Percentiles rank a stretch among this genome's conserved stretches.
Conservation (phyloP, 2,113 vertebrate species). For the Butastur rufipennis region DNA sequence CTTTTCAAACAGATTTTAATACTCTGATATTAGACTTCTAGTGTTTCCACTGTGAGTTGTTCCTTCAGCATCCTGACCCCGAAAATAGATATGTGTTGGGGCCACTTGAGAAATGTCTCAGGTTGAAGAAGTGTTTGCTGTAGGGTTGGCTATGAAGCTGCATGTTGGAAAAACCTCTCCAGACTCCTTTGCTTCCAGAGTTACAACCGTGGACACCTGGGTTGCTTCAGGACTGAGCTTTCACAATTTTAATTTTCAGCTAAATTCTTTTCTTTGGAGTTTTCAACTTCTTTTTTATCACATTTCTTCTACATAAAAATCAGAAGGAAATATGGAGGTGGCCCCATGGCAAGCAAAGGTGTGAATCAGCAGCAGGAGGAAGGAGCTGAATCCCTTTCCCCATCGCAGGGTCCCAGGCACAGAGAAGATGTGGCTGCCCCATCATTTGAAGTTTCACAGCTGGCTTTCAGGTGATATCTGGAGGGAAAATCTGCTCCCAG, state of each 20-base stretch:
- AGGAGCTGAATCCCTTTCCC: neutral
- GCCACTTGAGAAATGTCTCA: neutral
- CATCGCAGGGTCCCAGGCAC: neutral
- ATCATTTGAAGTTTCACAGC: neutral
- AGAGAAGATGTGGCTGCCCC: neutral
- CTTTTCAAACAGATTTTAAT: neutral
- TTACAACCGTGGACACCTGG: accelerated
- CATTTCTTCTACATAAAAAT: neutral
- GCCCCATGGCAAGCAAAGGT: neutral
- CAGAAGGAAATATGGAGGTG: neutral
- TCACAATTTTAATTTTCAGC: neutral
- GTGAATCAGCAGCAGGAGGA: neutral
- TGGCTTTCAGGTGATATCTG: neutral
- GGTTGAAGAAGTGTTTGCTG: neutral
- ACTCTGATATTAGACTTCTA: neutral
- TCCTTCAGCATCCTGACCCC: neutral
- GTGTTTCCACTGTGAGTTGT: neutral
- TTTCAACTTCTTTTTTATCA: neutral
- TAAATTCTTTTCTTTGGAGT: neutral
- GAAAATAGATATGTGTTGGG: neutral
- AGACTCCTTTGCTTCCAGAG: neutral
- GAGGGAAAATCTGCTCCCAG: neutral
- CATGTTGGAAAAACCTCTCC: neutral
- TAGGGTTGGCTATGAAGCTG: neutral
- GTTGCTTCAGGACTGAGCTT: neutral